phyloP scores from a whole-genome alignment of 2,888 invertebrate genomes.

The Drosophila maculinotata region DNA sequence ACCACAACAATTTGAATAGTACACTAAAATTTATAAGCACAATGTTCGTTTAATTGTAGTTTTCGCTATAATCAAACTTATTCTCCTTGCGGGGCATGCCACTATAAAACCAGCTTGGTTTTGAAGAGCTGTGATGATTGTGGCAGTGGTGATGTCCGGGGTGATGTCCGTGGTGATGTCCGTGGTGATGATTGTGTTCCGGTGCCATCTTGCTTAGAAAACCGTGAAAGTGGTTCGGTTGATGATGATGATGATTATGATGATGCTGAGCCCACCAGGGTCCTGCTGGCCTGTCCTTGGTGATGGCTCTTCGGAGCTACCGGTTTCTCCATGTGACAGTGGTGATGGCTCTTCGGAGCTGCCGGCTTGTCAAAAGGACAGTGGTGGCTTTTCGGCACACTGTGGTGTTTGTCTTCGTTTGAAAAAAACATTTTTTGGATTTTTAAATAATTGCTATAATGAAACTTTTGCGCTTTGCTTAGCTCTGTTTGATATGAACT shows the following conservation, averaged over 20 bases:
- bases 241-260: not conserved
- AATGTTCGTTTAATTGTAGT: conserved; percentile 32
- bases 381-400: conserved; percentile 1
- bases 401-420: not conserved
- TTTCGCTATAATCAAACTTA: conserved; percentile 25
- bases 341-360: conserved; percentile 4
- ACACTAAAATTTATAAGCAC: conserved; percentile 27
- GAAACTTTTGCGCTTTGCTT: not conserved
- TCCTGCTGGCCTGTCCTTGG: not conserved
- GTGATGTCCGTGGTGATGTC: too few relatives aligned
- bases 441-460: too few relatives aligned
- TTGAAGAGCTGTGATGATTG: not conserved
- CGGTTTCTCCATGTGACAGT: not conserved
- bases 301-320: conserved; percentile 3
- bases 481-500: conserved; percentile 11
- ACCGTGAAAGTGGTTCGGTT: not conserved
- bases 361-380: conserved; percentile 1
- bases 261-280: conserved; percentile 1
- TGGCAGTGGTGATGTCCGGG: conserved; percentile 5
- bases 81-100: not conserved
- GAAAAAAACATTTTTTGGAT: conserved; percentile 14
- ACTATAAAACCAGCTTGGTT: conserved; percentile 17
- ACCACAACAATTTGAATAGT: conserved; percentile 22
- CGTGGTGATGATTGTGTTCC: conserved; percentile 4
- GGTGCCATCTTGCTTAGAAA: not conserved